Evolutionary conservation across 2,888 invertebrate species (phyloP).

Genomic region (Cyclophora albipunctata): DNA sequence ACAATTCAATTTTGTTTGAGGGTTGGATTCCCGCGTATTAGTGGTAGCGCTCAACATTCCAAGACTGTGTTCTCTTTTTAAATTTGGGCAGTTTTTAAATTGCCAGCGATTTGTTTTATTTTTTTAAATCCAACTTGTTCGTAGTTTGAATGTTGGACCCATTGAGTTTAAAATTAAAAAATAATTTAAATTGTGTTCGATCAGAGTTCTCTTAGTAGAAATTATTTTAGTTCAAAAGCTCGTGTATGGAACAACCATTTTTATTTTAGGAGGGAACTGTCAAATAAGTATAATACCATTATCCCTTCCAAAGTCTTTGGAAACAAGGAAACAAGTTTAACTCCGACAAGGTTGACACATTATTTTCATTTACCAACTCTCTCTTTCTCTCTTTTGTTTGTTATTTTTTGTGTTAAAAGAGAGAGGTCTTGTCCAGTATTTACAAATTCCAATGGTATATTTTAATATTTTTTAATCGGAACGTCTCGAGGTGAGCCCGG

Average conservation of each 20-base stretch:
- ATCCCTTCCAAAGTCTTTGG: too few species aligned
- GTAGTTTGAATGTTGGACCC: conserved; percentile 16
- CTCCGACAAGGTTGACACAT: too few species aligned
- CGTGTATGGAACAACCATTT: background rate
- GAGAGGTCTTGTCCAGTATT: too few species aligned
- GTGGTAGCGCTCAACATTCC: conserved; percentile 70
- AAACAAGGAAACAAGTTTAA: too few species aligned
- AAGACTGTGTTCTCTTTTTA: conserved; percentile 53
- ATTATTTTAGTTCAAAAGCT: too few species aligned
- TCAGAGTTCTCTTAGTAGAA: background rate
- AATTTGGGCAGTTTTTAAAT: conserved; percentile 62
- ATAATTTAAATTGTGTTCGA: conserved; percentile 1
- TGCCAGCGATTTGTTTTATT: conserved; percentile 56
- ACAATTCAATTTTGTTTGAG: conserved; percentile 38
- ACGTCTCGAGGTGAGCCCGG: conserved; percentile 33
- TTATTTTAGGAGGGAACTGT: background rate
- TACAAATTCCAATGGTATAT: too few species aligned
- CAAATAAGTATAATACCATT: background rate
- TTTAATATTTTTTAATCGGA: conserved; percentile 46
- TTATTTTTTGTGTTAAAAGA: too few species aligned
- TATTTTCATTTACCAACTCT: too few species aligned
- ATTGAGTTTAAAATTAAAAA: background rate
- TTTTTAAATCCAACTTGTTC: conserved; percentile 38
- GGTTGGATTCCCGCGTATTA: conserved; percentile 41
- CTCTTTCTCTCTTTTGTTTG: too few species aligned